These are phyloP conservation scores for Camponotus fellah DNA, from an alignment of 2,888 invertebrate species.

Conservation along the genomic window DNA sequence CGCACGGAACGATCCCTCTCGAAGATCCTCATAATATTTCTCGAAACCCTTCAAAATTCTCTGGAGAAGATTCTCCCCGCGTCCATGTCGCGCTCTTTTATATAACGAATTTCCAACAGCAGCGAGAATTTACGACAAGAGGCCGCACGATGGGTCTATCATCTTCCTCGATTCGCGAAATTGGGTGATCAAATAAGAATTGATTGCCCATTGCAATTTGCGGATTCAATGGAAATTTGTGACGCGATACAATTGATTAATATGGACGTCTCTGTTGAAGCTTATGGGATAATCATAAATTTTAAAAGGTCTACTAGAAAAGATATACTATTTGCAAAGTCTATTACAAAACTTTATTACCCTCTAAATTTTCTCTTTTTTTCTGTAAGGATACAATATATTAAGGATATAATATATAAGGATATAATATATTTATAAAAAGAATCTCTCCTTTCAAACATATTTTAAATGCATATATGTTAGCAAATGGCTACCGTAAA, in stretches of 20 bases:
- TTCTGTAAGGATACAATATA: not conserved
- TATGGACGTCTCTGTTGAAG: not conserved
- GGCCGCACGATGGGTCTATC: constrained; percentile 21
- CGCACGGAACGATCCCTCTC: constrained; percentile 54
- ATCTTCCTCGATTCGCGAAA: constrained; percentile 19
- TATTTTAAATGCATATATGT: not conserved
- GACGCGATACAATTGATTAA: constrained; percentile 3
- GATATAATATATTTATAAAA: not conserved
- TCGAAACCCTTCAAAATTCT: constrained; percentile 68
- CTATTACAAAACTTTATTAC: not conserved
- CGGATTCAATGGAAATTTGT: constrained; percentile 18
- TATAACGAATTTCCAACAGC: constrained; percentile 37
- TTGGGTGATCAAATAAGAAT: constrained; percentile 35
- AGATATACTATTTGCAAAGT: not conserved
- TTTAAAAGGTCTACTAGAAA: not conserved
- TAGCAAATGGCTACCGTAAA: not conserved
- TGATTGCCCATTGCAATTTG: constrained; percentile 25
- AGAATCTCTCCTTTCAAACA: not conserved
- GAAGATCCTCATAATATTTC: constrained; percentile 71
- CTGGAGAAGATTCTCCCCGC: constrained; percentile 51
- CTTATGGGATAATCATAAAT: constrained; percentile 1
- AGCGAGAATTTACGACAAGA: constrained; percentile 42
- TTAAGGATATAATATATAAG: too few species aligned
- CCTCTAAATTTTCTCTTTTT: not conserved
- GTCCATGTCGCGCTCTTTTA: constrained; percentile 12